phyloP scores from a whole-genome alignment of 2,797 vertebrate species.

The Glossophaga mutica region DNA sequence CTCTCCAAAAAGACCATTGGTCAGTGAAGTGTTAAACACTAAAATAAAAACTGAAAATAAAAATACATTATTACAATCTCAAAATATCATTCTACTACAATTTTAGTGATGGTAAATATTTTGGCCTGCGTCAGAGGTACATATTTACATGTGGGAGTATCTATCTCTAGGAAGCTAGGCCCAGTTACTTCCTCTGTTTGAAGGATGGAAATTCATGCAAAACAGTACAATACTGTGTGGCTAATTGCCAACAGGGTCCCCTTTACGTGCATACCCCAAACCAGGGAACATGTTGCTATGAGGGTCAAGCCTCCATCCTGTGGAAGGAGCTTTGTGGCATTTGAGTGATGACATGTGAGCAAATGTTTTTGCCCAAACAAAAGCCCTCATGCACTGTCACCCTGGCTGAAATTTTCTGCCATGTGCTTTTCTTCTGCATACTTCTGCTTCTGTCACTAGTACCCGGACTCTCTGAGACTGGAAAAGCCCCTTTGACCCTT shows the following conservation, averaged over 20 bases:
- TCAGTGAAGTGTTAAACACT: neutral
- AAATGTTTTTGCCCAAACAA: neutral
- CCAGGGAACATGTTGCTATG: neutral
- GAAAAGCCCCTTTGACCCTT: neutral
- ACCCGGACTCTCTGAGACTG: neutral
- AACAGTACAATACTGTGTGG: neutral
- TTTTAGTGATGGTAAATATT: neutral
- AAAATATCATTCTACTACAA: neutral
- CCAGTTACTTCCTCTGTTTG: neutral
- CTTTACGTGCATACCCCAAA: neutral
- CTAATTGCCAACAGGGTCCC: neutral
- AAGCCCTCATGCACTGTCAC: neutral
- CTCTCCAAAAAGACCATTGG: neutral
- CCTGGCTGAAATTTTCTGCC: neutral
- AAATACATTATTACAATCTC: neutral
- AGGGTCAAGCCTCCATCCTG: neutral
- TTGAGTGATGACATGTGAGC: neutral
- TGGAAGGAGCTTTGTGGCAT: neutral
- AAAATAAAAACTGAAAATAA: neutral
- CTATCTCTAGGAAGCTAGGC: neutral
- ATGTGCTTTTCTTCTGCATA: neutral
- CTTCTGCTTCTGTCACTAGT: neutral
- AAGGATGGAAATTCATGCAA: neutral
- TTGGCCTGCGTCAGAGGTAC: neutral
- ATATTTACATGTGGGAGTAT: neutral